Evolutionary conservation across 2,888 invertebrate genomes (phyloP), one percentile per base, ranked within the genome.

Genomic region (Eucera pruinosa): DNA sequence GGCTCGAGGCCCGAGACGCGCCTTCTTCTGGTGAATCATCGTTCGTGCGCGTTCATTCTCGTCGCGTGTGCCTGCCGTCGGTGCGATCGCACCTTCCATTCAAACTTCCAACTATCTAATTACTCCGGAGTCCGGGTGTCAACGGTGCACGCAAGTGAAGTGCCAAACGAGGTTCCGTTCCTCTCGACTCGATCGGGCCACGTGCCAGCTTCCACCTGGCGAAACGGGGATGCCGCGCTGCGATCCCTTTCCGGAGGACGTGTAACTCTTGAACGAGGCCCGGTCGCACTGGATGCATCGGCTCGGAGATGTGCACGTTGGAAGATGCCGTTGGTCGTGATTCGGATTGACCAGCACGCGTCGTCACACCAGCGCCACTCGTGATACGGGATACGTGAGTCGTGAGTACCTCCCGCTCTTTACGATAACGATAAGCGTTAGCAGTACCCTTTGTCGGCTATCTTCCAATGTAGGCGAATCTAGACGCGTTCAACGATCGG

Each of bases 371-470:
- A 55, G 45, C 65, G 30, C 9, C 20, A 11, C 18, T 41, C 62
- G n/a, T n/a, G n/a, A n/a, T n/a, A n/a, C n/a, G n/a, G n/a, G n/a
- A n/a, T n/a, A n/a, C n/a, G n/a, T 70, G 54, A 68, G 60, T 30
- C 55, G 70, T 82, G 70, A 70, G 73, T 82, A 73, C 25, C 57
- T 47, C 71, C 54, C n/a, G n/a, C n/a, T n/a, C n/a, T n/a, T n/a
- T n/a, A n/a, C n/a, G n/a, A n/a, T n/a, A n/a, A n/a, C n/a, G n/a
- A n/a, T n/a, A n/a, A n/a, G n/a, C n/a, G n/a, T n/a, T n/a, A n/a
- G n/a, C n/a, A n/a, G n/a, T n/a, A 54, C 41, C 62, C 66, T 65
- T 80, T 30, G 48, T 36, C 67, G 61, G 69, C 23, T 55, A 82
- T 82, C 67, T 82, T 70, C 67, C 62, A 76, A 79, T 75, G 20